Conservation (phyloP, 2,113 vertebrate species). For the Origma solitaria region DNA sequence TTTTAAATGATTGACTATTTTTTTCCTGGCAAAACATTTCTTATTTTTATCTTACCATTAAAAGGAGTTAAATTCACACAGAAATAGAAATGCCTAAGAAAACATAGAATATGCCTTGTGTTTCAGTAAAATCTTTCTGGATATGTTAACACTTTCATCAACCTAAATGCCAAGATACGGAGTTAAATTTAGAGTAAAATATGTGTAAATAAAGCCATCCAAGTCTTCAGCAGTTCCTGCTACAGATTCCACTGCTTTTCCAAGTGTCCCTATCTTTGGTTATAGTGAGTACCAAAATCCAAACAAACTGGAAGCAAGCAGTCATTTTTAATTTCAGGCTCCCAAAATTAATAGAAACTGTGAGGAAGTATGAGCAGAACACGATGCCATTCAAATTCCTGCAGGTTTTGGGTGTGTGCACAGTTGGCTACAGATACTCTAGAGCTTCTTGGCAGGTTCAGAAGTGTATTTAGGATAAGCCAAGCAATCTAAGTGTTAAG, state of each 20-base stretch:
- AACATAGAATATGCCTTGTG: background rate
- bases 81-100: background rate
- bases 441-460: background rate
- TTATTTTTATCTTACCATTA: background rate
- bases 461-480: background rate
- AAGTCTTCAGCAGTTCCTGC: slow-evolving; percentile 33
- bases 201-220: slow-evolving; percentile 48
- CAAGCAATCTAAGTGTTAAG: background rate
- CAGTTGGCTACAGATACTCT: background rate
- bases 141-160: slow-evolving; percentile 36
- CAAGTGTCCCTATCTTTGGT: slow-evolving; percentile 43
- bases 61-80: background rate
- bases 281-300: slow-evolving; percentile 38
- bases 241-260: slow-evolving; percentile 37
- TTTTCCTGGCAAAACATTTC: slow-evolving; percentile 22
- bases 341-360: background rate
- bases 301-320: slow-evolving; percentile 14
- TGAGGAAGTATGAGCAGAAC: background rate
- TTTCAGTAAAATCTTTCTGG: slow-evolving; percentile 25
- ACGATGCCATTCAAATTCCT: background rate
- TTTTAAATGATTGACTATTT: background rate
- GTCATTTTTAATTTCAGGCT: background rate
- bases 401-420: background rate
- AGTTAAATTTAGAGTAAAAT: slow-evolving; percentile 64
- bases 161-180: slow-evolving; percentile 33